Conservation (phyloP, 2,797 vertebrate genomes). For the Arctocebus calabarensis region DNA sequence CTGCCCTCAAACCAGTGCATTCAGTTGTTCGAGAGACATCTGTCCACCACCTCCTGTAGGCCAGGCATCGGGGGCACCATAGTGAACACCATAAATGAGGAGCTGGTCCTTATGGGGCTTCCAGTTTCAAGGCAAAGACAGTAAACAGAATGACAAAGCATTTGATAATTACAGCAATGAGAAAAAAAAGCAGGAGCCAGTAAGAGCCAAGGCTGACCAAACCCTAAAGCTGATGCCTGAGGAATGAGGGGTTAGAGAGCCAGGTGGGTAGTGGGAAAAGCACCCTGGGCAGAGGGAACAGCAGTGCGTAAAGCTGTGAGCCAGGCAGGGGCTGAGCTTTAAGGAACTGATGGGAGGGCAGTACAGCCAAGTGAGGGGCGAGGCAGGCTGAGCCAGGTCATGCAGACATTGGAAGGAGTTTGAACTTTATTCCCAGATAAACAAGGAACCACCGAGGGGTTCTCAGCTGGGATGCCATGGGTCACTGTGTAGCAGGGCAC, state of each 20-base stretch:
- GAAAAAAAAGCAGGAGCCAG: background rate
- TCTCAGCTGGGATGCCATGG: background rate
- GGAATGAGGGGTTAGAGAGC: background rate
- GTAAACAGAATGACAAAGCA: background rate
- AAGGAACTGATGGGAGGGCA: background rate
- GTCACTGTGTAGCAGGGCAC: background rate
- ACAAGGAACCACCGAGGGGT: background rate
- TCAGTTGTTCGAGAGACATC: constrained; percentile 60
- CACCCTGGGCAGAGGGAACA: background rate
- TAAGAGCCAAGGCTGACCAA: background rate
- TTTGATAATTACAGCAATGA: background rate
- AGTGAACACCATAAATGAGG: background rate
- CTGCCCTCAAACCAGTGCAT: constrained; percentile 43
- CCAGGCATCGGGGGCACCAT: background rate
- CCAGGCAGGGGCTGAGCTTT: background rate
- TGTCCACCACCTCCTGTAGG: background rate
- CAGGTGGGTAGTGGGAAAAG: background rate
- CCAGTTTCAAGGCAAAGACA: constrained; percentile 16
- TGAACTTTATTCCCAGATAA: constrained; percentile 14
- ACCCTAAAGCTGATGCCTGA: background rate
- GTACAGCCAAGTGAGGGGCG: background rate
- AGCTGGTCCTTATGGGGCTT: constrained; percentile 47
- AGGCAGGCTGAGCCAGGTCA: background rate
- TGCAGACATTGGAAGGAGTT: background rate
- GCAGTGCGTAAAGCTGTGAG: background rate